Evolutionary conservation across 2,113 vertebrate genomes (phyloP).

Genomic region (Limnothrissa miodon): DNA sequence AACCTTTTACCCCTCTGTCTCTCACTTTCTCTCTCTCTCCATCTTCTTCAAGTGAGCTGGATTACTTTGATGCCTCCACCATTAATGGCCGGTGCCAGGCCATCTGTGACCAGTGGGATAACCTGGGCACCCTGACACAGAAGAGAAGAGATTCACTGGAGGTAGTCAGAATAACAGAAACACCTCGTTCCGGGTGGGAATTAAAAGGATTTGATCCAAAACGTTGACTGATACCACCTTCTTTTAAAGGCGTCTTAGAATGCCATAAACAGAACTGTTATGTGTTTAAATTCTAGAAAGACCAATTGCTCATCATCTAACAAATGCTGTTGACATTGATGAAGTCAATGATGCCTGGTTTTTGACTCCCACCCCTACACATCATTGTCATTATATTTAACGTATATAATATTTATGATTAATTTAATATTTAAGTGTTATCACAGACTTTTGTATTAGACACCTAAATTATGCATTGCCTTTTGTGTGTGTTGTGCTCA

Average conservation of each 20-base stretch:
- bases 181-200: too few species aligned
- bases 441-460: background rate
- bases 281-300: too few species aligned
- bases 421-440: background rate
- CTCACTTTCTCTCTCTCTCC: background rate
- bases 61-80: constrained; percentile 80
- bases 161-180: constrained; percentile 51
- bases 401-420: too few species aligned
- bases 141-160: constrained; percentile 86
- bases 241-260: too few species aligned
- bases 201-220: too few species aligned
- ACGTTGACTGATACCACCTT: too few species aligned
- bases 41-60: constrained; percentile 75
- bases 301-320: too few species aligned
- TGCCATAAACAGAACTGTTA: too few species aligned
- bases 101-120: constrained; percentile 94
- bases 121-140: constrained; percentile 86
- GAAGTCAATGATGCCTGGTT: too few species aligned
- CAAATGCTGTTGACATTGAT: too few species aligned
- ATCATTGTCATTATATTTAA: too few species aligned
- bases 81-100: constrained; percentile 86
- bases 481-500: background rate
- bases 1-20: background rate
- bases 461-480: background rate
- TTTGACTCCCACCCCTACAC: too few species aligned